Conservation (phyloP, 2,888 invertebrate species). For the Chirona hameri region DNA sequence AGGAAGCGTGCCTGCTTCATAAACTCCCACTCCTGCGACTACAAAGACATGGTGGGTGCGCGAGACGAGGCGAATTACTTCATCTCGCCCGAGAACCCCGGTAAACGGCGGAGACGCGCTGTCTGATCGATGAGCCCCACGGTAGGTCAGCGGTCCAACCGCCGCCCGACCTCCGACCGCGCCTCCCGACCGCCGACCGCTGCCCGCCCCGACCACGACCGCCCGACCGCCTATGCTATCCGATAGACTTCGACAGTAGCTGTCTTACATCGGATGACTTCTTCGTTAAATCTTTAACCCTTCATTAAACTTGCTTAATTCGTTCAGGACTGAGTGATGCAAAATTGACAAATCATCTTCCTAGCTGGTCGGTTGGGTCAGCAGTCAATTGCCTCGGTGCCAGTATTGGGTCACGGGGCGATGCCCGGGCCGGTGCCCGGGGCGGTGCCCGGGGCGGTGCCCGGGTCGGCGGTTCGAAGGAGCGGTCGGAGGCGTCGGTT, state of each 20-base stretch:
- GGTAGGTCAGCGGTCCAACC: not conserved
- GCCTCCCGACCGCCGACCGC: not conserved
- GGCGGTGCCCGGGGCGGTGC: conserved; percentile 25
- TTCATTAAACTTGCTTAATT: too few relatives aligned
- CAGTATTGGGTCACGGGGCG: conserved; percentile 7
- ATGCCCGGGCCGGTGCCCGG: not conserved
- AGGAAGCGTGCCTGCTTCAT: conserved; percentile 47
- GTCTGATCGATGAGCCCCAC: not conserved
- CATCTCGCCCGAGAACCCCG: conserved; percentile 45
- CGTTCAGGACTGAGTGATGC: too few relatives aligned
- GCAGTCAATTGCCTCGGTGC: not conserved
- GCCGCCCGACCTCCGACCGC: not conserved
- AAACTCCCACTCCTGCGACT: conserved; percentile 48
- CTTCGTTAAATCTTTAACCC: too few relatives aligned
- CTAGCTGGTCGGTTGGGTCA: not conserved
- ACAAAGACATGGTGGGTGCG: conserved; percentile 46
- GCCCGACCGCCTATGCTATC: not conserved
- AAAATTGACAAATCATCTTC: too few relatives aligned
- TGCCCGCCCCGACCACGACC: not conserved
- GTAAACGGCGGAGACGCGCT: conserved; percentile 42
- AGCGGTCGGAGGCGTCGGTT: conserved; percentile 27
- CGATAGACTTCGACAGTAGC: too few relatives aligned
- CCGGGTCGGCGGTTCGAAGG: conserved; percentile 6
- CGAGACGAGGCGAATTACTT: conserved; percentile 45
- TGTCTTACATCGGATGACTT: too few relatives aligned